phyloP scores from a whole-genome alignment of 2,888 invertebrate genomes.

The Macrophya annulata region DNA sequence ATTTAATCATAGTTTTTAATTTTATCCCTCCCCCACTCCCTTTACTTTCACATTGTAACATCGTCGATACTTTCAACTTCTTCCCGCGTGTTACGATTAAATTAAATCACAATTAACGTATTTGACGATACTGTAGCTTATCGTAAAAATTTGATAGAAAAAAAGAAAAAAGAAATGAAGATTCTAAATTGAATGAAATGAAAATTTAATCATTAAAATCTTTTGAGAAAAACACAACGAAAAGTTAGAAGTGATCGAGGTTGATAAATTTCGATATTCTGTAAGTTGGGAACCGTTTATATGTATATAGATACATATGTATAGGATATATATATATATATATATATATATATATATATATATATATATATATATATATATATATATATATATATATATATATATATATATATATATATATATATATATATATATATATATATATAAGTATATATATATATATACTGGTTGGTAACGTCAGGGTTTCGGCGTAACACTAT shows the following conservation, averaged over 20 bases:
- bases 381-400: background rate
- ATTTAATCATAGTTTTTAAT: background rate
- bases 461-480: conserved; percentile 61
- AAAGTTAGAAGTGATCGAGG: background rate
- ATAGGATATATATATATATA: too few relatives aligned
- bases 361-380: too few relatives aligned
- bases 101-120: background rate
- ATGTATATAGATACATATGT: too few relatives aligned
- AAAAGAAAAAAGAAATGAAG: background rate
- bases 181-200: background rate
- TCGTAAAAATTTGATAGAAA: background rate
- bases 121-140: background rate
- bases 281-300: background rate
- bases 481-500: conserved; percentile 70
- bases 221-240: background rate
- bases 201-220: background rate
- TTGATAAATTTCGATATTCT: background rate
- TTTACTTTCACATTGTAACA: background rate
- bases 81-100: background rate
- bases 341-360: background rate
- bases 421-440: too few relatives aligned
- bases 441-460: too few relatives aligned
- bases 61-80: background rate
- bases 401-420: background rate
- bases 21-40: too few relatives aligned